Conservation (phyloP, 2,113 vertebrate species). For the Apaloderma vittatum region DNA sequence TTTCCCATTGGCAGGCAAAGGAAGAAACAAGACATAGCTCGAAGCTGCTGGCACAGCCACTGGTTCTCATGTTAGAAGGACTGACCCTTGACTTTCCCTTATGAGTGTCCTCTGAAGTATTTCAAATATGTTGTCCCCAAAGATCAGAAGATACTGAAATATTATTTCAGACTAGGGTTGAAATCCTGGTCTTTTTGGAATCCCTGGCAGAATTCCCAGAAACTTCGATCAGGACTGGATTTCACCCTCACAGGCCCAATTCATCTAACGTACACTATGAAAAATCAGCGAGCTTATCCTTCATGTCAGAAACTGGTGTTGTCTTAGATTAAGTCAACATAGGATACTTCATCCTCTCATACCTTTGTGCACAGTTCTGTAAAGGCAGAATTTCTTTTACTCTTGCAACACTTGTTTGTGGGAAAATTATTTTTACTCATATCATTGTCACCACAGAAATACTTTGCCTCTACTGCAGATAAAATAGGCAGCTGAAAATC, state of each 20-base stretch:
- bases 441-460: neutral
- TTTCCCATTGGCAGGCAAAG: constrained; percentile 1
- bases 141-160: constrained; percentile 53
- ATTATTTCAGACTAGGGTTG: neutral
- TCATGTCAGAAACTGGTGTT: neutral
- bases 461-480: neutral
- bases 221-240: neutral
- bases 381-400: neutral
- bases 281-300: neutral
- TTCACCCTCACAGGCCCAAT: neutral
- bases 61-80: constrained; percentile 54
- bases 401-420: neutral
- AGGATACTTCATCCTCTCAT: neutral
- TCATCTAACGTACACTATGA: neutral
- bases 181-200: constrained; percentile 12
- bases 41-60: constrained; percentile 26
- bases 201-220: constrained; percentile 47
- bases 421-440: neutral
- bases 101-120: constrained; percentile 34
- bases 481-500: neutral
- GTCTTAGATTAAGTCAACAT: neutral
- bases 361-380: neutral
- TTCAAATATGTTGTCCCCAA: constrained; percentile 55
- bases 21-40: neutral
- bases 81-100: constrained; percentile 30